Evolutionary conservation across 2,888 invertebrate species (phyloP), one percentile per base, ranked within the genome.

Genomic region (Caenorhabditis sinica): DNA sequence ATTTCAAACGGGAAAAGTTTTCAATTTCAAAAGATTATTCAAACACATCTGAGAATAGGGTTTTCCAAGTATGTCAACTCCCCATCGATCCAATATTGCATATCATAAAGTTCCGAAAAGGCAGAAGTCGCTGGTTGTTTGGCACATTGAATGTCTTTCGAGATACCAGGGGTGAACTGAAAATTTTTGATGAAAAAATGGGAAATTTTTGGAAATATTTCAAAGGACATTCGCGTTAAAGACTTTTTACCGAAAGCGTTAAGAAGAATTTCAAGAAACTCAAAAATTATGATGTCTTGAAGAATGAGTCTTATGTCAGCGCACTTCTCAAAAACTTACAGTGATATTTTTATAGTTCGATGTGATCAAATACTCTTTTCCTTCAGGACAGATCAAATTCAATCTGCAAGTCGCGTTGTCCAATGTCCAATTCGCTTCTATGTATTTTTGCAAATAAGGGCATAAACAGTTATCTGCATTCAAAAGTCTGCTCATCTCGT

Each of bases 1-100:
- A 51, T 51, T 51, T 51, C 8, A 20, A 51, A 51, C 20, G 6
- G n/a, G 15, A n/a, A 45, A n/a, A n/a, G n/a, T n/a, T n/a, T n/a
- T n/a, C n/a, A n/a, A 33, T 33, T 33, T 33, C 33, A 33, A 33
- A 33, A 33, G 3, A 45, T 9, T n/a, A 9, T 20, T 51, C 23
- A 51, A 51, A 20, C 20, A 11, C 51, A 51, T 20, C 20, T 51
- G 20, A 51, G n/a, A 40, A 40, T 13, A 13, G 13, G 40, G 40
- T n/a, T n/a, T n/a, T n/a, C n/a, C 20, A 51, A 2, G 51, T 25
- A 28, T 23, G 13, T 5, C 51, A 23, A 23, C 1, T 56, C 25
- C 36, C 58, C 58, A 58, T 58, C 15, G n/a, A 58, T 17, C 58
- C 58, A 58, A 3, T 17, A 30, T 30, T 58, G 30, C 58, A 30